These are phyloP conservation scores for Thamnophis elegans DNA, from an alignment of 2,797 vertebrate genomes.

Conservation along the genomic window DNA sequence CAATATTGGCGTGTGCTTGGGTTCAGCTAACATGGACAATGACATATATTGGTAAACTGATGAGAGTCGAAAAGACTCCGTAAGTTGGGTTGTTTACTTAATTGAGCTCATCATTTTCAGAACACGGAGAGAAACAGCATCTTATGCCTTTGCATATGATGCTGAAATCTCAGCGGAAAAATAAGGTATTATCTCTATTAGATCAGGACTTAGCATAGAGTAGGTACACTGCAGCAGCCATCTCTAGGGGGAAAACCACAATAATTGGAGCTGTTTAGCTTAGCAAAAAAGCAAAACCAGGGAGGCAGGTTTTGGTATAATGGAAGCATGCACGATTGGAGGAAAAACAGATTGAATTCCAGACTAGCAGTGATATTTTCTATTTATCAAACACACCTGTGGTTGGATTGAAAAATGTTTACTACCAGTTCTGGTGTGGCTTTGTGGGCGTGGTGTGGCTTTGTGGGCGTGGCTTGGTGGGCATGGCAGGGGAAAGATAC, in stretches of 20 bases:
- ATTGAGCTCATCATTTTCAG: neutral
- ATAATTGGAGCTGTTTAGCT: neutral
- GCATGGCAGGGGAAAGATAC: no score
- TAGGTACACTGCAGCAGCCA: neutral
- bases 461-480: no score
- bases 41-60: neutral
- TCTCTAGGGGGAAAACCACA: neutral
- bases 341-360: neutral
- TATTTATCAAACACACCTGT: neutral
- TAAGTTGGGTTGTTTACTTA: neutral
- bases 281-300: neutral
- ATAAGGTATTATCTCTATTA: neutral
- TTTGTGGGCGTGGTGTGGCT: no score
- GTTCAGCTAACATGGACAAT: slow-evolving; percentile 15
- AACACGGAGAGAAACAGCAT: neutral
- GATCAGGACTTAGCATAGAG: neutral
- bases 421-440: no score
- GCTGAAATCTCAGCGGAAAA: neutral
- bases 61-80: neutral
- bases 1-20: slow-evolving; percentile 23
- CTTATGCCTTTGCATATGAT: neutral
- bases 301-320: neutral
- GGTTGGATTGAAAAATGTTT: no score
- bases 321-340: neutral
- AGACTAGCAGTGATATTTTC: neutral